Conservation (phyloP, 2,113 vertebrate genomes). For the Onychostoma macrolepis region DNA sequence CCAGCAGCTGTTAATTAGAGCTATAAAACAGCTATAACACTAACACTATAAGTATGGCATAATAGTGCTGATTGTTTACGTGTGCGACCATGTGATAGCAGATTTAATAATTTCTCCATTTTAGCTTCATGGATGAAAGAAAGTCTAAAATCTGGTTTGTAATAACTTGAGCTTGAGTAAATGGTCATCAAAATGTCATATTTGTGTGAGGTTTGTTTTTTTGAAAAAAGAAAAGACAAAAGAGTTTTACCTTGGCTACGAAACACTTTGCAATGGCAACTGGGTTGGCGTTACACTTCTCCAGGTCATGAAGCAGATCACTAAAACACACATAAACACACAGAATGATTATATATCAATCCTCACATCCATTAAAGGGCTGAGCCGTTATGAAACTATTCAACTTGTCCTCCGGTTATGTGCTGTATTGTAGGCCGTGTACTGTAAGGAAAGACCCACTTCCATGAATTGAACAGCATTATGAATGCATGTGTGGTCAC, state of each 20-base stretch:
- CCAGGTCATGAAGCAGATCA: constrained; percentile 86
- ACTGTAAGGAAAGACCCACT: not conserved
- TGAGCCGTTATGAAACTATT: not conserved
- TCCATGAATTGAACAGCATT: constrained; percentile 5
- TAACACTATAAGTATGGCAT: too few relatives aligned
- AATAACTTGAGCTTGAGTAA: constrained; percentile 19
- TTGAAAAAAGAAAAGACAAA: not conserved
- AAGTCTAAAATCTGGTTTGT: not conserved
- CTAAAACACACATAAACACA: constrained; percentile 68
- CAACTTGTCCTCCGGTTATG: not conserved
- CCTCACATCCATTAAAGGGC: not conserved
- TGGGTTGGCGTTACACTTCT: constrained; percentile 88
- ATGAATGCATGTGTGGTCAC: not conserved
- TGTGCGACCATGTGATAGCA: not conserved
- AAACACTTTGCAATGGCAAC: constrained; percentile 91
- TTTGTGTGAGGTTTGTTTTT: not conserved
- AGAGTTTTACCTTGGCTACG: constrained; percentile 90
- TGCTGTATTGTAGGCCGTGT: not conserved
- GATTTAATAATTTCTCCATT: too few relatives aligned
- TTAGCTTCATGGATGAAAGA: constrained; percentile 42
- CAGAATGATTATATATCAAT: constrained; percentile 8
- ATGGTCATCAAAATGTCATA: not conserved
- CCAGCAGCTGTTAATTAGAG: constrained; percentile 20
- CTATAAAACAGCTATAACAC: constrained; percentile 3
- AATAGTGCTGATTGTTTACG: not conserved